Conservation (phyloP, 1,140 invertebrate genomes). For the Zelostemma sp. region DNA sequence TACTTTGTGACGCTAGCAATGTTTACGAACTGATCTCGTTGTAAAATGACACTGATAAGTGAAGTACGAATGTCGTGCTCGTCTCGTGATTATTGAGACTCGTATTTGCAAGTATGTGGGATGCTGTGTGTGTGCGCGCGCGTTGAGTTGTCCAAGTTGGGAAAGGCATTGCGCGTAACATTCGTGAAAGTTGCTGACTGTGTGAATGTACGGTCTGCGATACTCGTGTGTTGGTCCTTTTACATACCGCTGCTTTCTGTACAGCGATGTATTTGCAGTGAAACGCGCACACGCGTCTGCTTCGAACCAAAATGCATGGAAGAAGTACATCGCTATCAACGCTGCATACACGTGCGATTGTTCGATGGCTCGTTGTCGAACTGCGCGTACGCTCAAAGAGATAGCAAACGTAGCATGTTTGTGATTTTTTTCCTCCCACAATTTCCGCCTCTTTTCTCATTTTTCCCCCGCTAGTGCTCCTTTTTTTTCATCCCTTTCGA, state of each 20-base stretch:
- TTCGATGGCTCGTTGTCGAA: constrained; percentile 26
- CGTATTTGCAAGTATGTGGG: constrained; percentile 3
- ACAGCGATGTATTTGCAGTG: constrained; percentile 26
- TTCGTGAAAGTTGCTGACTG: constrained; percentile 9
- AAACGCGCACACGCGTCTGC: constrained; percentile 14
- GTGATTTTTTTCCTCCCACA: constrained; percentile 8
- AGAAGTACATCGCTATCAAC: constrained; percentile 22
- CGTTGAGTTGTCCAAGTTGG: not conserved
- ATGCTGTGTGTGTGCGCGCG: not conserved
- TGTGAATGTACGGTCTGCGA: not conserved
- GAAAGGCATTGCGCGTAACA: constrained; percentile 10
- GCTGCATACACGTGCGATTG: constrained; percentile 26
- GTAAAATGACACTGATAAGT: constrained; percentile 2
- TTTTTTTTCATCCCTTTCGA: constrained; percentile 7
- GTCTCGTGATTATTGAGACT: constrained; percentile 9
- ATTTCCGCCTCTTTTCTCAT: not conserved
- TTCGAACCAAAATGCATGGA: constrained; percentile 23
- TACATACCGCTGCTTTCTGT: not conserved
- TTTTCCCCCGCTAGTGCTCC: not conserved
- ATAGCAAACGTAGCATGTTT: constrained; percentile 17
- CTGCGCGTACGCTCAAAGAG: constrained; percentile 17
- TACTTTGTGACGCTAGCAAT: not conserved
- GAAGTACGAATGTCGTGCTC: constrained; percentile 1
- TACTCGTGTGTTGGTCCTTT: constrained; percentile 5
- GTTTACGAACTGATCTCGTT: not conserved